Conservation (phyloP, 2,797 vertebrate genomes). For the Channa striata region DNA sequence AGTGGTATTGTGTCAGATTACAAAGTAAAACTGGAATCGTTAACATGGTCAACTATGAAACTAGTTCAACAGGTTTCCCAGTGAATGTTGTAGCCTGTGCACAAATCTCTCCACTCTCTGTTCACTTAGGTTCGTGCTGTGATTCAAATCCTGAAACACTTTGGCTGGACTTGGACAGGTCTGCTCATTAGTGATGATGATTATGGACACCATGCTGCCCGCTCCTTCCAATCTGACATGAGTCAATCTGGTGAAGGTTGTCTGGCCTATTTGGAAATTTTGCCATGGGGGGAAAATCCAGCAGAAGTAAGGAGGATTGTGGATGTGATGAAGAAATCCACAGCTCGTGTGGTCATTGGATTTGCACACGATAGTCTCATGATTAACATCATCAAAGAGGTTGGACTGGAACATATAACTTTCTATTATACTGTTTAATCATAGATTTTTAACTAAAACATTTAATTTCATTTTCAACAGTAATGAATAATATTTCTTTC, state of each 20-base stretch:
- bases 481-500: too few relatives aligned
- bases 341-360: conserved; percentile 58
- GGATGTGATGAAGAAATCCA: conserved; percentile 52
- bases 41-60: not conserved
- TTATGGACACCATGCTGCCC: conserved; percentile 77
- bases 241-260: conserved; percentile 57
- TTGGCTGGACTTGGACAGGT: conserved; percentile 81
- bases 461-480: too few relatives aligned
- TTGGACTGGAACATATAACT: too few relatives aligned
- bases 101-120: not conserved
- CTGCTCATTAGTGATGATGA: conserved; percentile 79
- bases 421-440: too few relatives aligned
- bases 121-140: conserved; percentile 60
- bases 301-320: conserved; percentile 52
- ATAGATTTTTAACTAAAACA: too few relatives aligned
- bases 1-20: too few relatives aligned
- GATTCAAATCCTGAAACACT: conserved; percentile 75
- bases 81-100: not conserved
- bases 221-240: conserved; percentile 64
- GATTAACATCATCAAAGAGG: conserved; percentile 59
- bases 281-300: conserved; percentile 63
- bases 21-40: too few relatives aligned
- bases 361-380: conserved; percentile 58
- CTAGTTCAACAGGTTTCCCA: not conserved
- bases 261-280: conserved; percentile 73